Evolutionary conservation across 2,797 vertebrate species (phyloP).

Genomic region (Sphenodon punctatus): DNA sequence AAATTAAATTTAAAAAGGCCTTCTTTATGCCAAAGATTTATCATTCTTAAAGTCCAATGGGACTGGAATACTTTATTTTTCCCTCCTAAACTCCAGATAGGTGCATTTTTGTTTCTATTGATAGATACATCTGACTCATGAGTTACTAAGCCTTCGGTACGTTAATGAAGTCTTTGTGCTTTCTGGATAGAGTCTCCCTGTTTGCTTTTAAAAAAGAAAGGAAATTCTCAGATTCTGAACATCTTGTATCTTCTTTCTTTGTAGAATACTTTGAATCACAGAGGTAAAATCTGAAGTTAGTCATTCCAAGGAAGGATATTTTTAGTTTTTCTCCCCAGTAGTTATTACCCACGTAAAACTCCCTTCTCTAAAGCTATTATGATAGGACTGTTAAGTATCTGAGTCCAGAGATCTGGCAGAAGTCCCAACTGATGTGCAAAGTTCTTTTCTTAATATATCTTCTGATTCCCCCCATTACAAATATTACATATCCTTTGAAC

Average conservation of each 20-base stretch:
- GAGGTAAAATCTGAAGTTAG: background rate
- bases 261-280: background rate
- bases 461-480: background rate
- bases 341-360: background rate
- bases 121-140: background rate
- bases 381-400: background rate
- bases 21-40: conserved; percentile 59
- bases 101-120: conserved; percentile 17
- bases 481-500: background rate
- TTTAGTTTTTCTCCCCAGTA: background rate
- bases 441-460: background rate
- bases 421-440: background rate
- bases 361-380: background rate
- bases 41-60: conserved; percentile 56
- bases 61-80: background rate
- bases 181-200: background rate
- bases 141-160: background rate
- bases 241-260: background rate
- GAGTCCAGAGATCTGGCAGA: background rate
- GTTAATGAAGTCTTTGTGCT: background rate
- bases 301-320: background rate
- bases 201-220: conserved; percentile 9
- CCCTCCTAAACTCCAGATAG: conserved; percentile 7
- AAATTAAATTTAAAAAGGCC: conserved; percentile 64
- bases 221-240: background rate